Evolutionary conservation across 2,113 vertebrate species (phyloP), one percentile per base, ranked within the genome.

Genomic region (Campylorhamphus procurvoides): DNA sequence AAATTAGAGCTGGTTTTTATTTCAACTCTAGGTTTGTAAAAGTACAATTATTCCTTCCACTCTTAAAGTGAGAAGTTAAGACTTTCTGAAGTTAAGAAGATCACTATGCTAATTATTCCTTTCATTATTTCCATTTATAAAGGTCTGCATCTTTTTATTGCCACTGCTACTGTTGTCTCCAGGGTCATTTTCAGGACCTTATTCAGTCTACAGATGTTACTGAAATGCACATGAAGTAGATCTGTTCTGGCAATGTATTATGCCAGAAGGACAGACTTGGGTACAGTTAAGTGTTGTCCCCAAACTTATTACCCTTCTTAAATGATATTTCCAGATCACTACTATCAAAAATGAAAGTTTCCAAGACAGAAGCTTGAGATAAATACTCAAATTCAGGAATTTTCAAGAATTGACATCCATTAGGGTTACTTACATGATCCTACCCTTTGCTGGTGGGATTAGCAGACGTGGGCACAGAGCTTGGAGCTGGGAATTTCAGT

Each of bases 81-180:
- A 10, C 6, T 73, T 56, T 69, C 46, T 46, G 81, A 85, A 85
- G 72, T 53, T 82, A 84, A 79, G 33, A 87, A 92, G 74, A 78
- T 74, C 29, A 20, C 29, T 90, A 40, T 82, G 82, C n/a, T 95
- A 90, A 93, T 93, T 78, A 71, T 82, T 81, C 28, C 18, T 88
- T 84, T 39, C 56, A 22, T 84, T 81, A 62, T 84, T 89, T 93
- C 68, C 6, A 16, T 71, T 80, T 91, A 76, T 73, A 62, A 96
- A 84, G n/a, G 25, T 47, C 89, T 92, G 59, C 46, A 77, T 75
- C 46, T 44, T 56, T 90, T 96, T 87, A 79, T 86, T 96, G 72
- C 37, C 67, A 59, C 44, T 2, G 25, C 64, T 92, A 4, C 69
- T 79, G n/a, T 71, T 94, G 47, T 69, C 82, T 91, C 42, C 20